These are phyloP conservation scores for Drosophila flavopinicola DNA, from an alignment of 2,888 invertebrate genomes.

Conservation along the genomic window DNA sequence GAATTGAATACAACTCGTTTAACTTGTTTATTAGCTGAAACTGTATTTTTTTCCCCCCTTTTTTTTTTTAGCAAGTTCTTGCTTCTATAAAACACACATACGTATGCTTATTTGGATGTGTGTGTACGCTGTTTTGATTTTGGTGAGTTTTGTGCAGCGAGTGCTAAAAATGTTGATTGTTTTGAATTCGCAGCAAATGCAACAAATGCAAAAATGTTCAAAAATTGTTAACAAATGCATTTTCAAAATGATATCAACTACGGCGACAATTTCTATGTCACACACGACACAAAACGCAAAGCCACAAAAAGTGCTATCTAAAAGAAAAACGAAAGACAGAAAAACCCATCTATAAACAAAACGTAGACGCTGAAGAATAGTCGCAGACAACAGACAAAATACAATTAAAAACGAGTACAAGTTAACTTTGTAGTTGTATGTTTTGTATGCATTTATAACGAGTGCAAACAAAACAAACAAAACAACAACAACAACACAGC, in stretches of 20 bases:
- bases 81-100: not conserved
- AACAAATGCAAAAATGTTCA: slow-evolving; percentile 60
- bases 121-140: not conserved
- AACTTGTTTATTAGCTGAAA: slow-evolving; percentile 30
- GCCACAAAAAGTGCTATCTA: slow-evolving; percentile 1
- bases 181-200: slow-evolving; percentile 43
- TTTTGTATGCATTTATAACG: slow-evolving; percentile 37
- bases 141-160: slow-evolving; percentile 22
- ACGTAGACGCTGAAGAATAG: slow-evolving; percentile 7
- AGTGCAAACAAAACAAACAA: slow-evolving; percentile 33
- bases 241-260: slow-evolving; percentile 78
- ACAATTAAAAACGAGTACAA: slow-evolving; percentile 40
- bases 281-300: slow-evolving; percentile 28
- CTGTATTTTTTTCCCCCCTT: slow-evolving; percentile 10
- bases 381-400: slow-evolving; percentile 19
- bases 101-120: not conserved
- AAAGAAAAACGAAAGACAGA: too few species aligned
- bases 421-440: slow-evolving; percentile 38
- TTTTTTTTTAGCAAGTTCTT: not conserved
- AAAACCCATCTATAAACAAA: slow-evolving; percentile 7
- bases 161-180: slow-evolving; percentile 38
- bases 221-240: slow-evolving; percentile 80
- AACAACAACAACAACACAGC: not conserved
- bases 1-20: slow-evolving; percentile 32
- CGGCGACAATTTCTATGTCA: slow-evolving; percentile 78